Base-by-base conservation (phyloP, 2,797 vertebrate genomes). In the Anguilla obscura region DNA sequence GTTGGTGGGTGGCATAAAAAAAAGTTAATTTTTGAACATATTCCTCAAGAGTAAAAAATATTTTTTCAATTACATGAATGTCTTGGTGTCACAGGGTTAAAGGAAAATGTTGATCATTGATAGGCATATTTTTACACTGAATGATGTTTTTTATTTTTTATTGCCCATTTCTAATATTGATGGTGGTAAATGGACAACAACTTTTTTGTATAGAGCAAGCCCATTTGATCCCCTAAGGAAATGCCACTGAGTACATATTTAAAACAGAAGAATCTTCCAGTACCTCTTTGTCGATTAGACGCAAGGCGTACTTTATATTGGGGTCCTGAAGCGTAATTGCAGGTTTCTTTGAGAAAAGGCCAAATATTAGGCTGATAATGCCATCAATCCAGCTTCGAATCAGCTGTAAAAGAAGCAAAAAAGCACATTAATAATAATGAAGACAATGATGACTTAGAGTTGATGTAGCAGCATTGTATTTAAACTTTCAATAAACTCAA, bases 231-330 rank as follows among this genome's bases (percentile, higher is more conserved):
- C 0, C 24, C 36, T 12, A 27, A 5, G 40, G 9, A 66, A 48
- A 5, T 58, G 9, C 58, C 24, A 24, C 24, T 48, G 1, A 69
- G 21, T 14, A 27, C 33, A n/a, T 1, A 50, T 27, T 45, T 4
- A 16, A 40, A 33, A 12, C 6, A 86, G 21, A 16, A 2, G n/a
- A 33, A 48, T 30, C 18, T n/a, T 3, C 3, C 71, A 91, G 90
- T 87, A 99, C 99, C 97, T 99, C 97, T 93, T 97, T 98, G 92
- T 98, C 97, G 0, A 99, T 89, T 24, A 99, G 95, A 85, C 96
- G 95, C 89, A 99, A 91, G 0, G 98, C 95, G 88, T 99, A 99
- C 90, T 99, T 99, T 36, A 98, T 90, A 86, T 94, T 97, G 0
- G 98, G 97, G 90, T 96, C 98, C 94, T 97, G 94, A 0, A 99